Evolutionary conservation across 2,797 vertebrate genomes (phyloP), one percentile per base, ranked within the genome.

Genomic region (Ambastaia sidthimunki): DNA sequence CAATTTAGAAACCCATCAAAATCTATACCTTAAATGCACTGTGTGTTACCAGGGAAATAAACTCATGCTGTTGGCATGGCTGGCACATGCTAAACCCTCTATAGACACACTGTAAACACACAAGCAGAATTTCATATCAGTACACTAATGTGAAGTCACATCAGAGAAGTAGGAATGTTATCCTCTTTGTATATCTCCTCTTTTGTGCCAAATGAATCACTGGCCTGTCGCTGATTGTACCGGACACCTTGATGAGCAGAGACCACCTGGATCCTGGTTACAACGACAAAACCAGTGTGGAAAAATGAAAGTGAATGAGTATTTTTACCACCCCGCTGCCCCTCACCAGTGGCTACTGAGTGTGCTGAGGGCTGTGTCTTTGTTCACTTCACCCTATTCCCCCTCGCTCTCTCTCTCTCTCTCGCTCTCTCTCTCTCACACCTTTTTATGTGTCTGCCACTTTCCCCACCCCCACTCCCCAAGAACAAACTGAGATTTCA

Each of bases 341-440:
- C 41, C 73, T 82, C 54, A 80, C 74, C 68, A 66, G 52, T 41
- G 72, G 55, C 71, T 80, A 68, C 57, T 2, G 19, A 78, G 60
- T 59, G 65, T 54, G 84, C 81, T 78, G 28, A 48, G 84, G 81
- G 82, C 81, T 74, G 69, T 69, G 69, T 69, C 74, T 86, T 79
- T 84, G 82, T 82, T 77, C 70, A 71, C 41, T 54, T 66, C 73
- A 66, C 48, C 65, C 76, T 68, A 28, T 28, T 28, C 28, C 28
- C 28, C 28, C 28, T 76, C 59, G 55, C 72, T 78, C 68, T 2
- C 66, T 48, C 66, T 66, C 28, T 28, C 28, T 28, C 28, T 72
- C 28, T 76, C 59, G 55, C 72, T 78, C 68, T 2, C 66, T 48
- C 66, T 66, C 28, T 28, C 28, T 28, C 28, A 28, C 28, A 28